Conservation (phyloP, 2,888 invertebrate species). For the Microchrysa polita region DNA sequence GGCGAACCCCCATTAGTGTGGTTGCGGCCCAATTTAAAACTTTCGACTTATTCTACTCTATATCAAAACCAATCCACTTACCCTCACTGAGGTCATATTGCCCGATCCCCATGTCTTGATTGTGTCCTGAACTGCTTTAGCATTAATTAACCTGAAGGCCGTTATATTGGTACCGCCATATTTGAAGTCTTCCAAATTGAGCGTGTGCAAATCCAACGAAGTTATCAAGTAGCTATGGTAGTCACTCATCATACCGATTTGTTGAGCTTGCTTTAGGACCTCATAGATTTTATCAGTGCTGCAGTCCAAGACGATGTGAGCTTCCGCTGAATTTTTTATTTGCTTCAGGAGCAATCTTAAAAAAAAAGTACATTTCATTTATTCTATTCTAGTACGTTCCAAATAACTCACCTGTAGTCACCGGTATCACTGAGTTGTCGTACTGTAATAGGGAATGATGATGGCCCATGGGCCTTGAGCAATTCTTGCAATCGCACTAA, state of each 20-base stretch:
- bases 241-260: constrained; percentile 97
- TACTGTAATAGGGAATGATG: constrained; percentile 84
- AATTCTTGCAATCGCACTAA: constrained; percentile 87
- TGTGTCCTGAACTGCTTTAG: constrained; percentile 80
- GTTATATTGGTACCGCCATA: constrained; percentile 97
- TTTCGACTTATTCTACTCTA: too few species aligned
- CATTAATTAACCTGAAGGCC: constrained; percentile 89
- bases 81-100: constrained; percentile 63
- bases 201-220: constrained; percentile 89
- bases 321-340: constrained; percentile 91
- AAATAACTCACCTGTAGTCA: constrained; percentile 80
- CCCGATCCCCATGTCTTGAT: constrained; percentile 78
- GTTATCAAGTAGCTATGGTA: constrained; percentile 94
- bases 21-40: too few species aligned
- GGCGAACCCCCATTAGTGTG: too few species aligned
- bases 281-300: constrained; percentile 85
- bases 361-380: too few species aligned
- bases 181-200: constrained; percentile 92
- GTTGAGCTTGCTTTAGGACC: constrained; percentile 91
- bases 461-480: constrained; percentile 86
- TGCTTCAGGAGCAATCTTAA: constrained; percentile 86
- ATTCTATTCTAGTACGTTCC: too few species aligned
- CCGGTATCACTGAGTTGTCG: constrained; percentile 84
- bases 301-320: constrained; percentile 90
- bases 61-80: too few species aligned